Conservation (phyloP, 1,140 invertebrate genomes). For the Xylocopa sonorina region DNA sequence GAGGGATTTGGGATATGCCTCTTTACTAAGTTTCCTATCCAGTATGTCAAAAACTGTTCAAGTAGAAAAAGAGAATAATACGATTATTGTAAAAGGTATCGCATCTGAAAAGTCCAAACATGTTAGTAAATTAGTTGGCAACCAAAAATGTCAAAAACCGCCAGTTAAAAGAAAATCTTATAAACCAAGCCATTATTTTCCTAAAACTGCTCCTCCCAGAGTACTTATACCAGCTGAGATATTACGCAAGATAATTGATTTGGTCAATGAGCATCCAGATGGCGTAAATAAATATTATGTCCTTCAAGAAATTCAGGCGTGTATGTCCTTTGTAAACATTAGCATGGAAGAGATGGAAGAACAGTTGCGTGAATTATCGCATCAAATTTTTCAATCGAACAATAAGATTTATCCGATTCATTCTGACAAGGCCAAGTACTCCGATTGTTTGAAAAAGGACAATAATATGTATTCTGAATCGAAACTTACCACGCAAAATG, state of each 20-base stretch:
- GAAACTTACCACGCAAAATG: neutral
- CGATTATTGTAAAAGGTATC: slow-evolving; percentile 51
- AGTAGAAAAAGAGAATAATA: slow-evolving; percentile 25
- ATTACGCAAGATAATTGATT: slow-evolving; percentile 35
- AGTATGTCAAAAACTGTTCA: slow-evolving; percentile 51
- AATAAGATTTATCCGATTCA: slow-evolving; percentile 55
- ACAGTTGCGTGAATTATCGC: slow-evolving; percentile 55
- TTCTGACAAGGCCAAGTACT: neutral
- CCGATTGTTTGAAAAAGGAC: neutral
- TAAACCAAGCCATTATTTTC: slow-evolving; percentile 43
- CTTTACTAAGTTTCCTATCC: slow-evolving; percentile 53
- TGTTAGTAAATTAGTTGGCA: slow-evolving; percentile 64
- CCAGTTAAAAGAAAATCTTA: neutral
- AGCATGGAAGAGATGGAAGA: slow-evolving; percentile 30
- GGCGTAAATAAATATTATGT: slow-evolving; percentile 52
- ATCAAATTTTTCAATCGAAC: slow-evolving; percentile 48
- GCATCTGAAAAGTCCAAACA: slow-evolving; percentile 65
- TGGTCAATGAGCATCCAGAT: slow-evolving; percentile 43
- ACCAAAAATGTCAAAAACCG: slow-evolving; percentile 53
- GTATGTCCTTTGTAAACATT: slow-evolving; percentile 9
- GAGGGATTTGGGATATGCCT: slow-evolving; percentile 45
- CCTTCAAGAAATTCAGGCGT: neutral
- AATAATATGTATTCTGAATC: neutral
- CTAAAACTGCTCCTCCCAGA: slow-evolving; percentile 3
- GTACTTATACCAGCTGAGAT: slow-evolving; percentile 31